Base-by-base conservation (phyloP, 2,888 invertebrate species). In the Polymixis flavicincta region DNA sequence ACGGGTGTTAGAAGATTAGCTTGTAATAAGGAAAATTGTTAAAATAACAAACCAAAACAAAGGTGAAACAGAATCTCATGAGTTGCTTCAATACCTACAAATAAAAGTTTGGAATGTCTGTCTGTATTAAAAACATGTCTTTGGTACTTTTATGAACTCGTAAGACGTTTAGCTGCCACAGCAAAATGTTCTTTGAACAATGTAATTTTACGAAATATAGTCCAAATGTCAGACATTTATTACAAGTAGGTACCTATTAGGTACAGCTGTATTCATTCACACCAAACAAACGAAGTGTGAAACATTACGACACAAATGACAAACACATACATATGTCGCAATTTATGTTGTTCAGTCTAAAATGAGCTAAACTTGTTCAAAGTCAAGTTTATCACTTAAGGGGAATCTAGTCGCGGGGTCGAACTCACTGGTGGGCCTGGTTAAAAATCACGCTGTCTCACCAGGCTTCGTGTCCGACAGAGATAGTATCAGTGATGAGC, bases 251-350 rank as follows among this genome's bases (percentile, higher is more conserved):
- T 59, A 22, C 13, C 14, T n/a, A n/a, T 5, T 11, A 14, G 7
- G 2, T 64, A 70, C 25, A 32, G 13, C 17, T 17, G 0, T 32
- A 22, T 66, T 66, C 17, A 22, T 75, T 28, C 32, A 25, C 25
- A 37, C 4, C 14, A 19, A 19, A 48, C 42, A 54, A 54, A 55
- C 11, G 2, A 67, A 52, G n/a, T n/a, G n/a, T n/a, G n/a, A n/a
- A n/a, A n/a, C n/a, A n/a, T 32, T 54, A 65, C 42, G 77, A 42
- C 48, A 61, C 14, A 28, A 48, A n/a, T 63, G 32, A 32, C 68
- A n/a, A 25, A 57, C 71, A 73, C 22, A 42, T 68, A 73, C 22
- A 42, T 68, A 54, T 25, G 54, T 55, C 25, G 13, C 60, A 45
- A 54, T 54, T 54, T 61, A 61, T 74, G 22, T 54, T n/a, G 45